Base-by-base conservation (phyloP, 2,888 invertebrate species). In the Ennomos fuscantarius region DNA sequence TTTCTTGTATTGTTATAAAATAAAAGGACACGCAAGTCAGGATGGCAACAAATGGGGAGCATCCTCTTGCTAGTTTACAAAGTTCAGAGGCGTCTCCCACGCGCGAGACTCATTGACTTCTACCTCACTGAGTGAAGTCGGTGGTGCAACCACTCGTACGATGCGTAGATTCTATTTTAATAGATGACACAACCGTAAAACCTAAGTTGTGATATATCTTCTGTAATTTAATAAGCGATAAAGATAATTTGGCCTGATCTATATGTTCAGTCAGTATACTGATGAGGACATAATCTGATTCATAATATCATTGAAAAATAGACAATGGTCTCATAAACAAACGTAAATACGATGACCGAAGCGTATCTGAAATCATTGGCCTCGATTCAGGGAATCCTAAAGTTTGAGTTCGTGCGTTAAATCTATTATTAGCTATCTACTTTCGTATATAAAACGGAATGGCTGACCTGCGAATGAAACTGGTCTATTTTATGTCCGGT, bases 11-110 rank as follows among this genome's bases (percentile, higher is more conserved):
- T 35, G 34, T 10, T 15, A 35, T 46, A 24, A 41, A 24, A 46
- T 13, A 32, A 15, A 13, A 35, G 42, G 12, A 39, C 39, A 35
- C 37, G n/a, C 45, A 9, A 44, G 39, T 33, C 10, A 10, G 37
- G 57, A 78, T 81, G 79, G 78, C 76, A 83, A 79, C 83, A 83
- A 89, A 89, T 86, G 79, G 81, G 81, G 70, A 74, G 81, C 86
- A 86, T 90, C 91, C 89, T 89, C 58, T 45, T 15, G 32, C 35
- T 32, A 37, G 44, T 82, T 82, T 76, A 81, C 78, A 78, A 81
- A 89, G 86, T 86, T 87, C 86, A 86, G 81, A 86, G 85, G 68
- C 82, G 84, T 81, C 84, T 79, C 90, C 84, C 79, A 79, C 81
- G 68, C 78, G 51, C 64, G 56, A 70, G 65, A 70, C 81, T 84